Percentiles rank a stretch among this genome's conserved stretches.
phyloP scores from a whole-genome alignment of 2,113 vertebrate species.

The Macrotis lagotis region DNA sequence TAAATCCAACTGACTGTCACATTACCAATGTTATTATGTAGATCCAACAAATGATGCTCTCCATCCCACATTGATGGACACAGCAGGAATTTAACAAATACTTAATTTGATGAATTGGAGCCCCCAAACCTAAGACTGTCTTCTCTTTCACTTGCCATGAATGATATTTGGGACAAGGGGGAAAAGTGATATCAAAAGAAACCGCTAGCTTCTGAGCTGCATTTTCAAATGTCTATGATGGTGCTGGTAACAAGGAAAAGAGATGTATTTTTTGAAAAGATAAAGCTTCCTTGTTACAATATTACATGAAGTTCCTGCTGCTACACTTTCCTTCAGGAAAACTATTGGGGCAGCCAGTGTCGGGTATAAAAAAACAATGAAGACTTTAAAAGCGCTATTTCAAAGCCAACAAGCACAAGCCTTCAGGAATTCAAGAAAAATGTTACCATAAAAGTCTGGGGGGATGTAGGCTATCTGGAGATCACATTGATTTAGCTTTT shows the following conservation, averaged over 20 bases:
- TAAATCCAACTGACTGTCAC: background rate
- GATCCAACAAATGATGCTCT: background rate
- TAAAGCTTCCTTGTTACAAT: constrained; percentile 43
- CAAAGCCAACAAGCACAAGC: constrained; percentile 40
- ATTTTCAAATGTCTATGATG: constrained; percentile 39
- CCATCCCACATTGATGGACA: background rate
- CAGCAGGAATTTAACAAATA: background rate
- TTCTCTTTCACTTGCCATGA: background rate
- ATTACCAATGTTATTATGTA: background rate
- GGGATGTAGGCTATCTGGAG: background rate
- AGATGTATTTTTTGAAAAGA: constrained; percentile 61
- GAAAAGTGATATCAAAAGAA: background rate
- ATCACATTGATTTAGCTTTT: background rate
- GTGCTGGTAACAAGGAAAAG: constrained; percentile 59
- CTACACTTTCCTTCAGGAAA: constrained; percentile 50
- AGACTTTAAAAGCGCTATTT: constrained; percentile 30
- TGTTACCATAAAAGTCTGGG: constrained; percentile 2
- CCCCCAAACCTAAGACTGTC: background rate
- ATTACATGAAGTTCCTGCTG: constrained; percentile 51
- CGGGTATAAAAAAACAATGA: constrained; percentile 12
- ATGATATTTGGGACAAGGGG: background rate
- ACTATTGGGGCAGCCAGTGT: background rate
- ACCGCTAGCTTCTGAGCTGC: constrained; percentile 28
- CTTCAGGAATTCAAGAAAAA: background rate
- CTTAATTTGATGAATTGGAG: background rate